phyloP scores from a whole-genome alignment of 2,113 vertebrate genomes.

The Laterallus jamaicensis region DNA sequence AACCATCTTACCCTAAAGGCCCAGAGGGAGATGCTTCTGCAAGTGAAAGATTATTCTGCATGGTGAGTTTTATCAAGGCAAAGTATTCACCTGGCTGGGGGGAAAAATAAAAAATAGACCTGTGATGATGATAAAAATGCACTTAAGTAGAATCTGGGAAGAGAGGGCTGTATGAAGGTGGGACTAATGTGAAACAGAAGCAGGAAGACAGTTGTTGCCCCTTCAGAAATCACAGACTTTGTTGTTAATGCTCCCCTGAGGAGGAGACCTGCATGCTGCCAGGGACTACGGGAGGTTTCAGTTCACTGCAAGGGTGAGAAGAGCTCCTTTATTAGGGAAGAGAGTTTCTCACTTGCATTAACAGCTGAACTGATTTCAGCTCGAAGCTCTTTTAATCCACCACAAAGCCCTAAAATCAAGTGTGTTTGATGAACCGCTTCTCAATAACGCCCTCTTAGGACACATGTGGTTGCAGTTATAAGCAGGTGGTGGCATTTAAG shows the following conservation, averaged over 20 bases:
- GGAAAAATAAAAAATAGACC: neutral
- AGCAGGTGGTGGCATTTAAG: neutral
- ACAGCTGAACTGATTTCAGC: neutral
- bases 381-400: neutral
- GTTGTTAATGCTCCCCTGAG: neutral
- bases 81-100: neutral
- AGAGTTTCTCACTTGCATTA: conserved; percentile 8
- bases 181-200: neutral
- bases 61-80: neutral
- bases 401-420: neutral
- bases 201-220: neutral
- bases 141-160: neutral
- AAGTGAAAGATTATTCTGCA: neutral
- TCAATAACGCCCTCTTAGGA: neutral
- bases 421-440: neutral
- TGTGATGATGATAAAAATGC: neutral
- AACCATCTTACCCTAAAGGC: neutral
- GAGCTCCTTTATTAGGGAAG: neutral
- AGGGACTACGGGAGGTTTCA: neutral
- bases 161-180: neutral
- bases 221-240: neutral
- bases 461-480: neutral
- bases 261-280: fast-evolving
- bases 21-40: neutral
- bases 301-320: neutral